Conservation (phyloP, 2,888 invertebrate species). For the Drosophila aldrichi region DNA sequence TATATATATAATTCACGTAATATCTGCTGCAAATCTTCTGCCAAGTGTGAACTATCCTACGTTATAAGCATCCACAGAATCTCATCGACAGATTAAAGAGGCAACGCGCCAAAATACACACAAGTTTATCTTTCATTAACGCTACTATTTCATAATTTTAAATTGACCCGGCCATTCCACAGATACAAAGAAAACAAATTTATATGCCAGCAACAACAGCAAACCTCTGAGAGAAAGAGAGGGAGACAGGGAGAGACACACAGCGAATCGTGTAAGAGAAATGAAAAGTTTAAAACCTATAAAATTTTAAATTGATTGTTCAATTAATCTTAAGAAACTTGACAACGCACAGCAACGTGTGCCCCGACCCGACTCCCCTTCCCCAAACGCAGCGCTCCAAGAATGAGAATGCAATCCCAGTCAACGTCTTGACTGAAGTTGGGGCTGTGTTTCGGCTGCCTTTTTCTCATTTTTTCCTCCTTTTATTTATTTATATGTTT, state of each 20-base stretch:
- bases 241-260: constrained; percentile 27
- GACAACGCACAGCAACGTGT: constrained; percentile 68
- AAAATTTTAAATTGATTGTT: constrained; percentile 85
- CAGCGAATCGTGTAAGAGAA: constrained; percentile 69
- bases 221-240: not conserved
- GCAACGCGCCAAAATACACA: constrained; percentile 50
- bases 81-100: constrained; percentile 16
- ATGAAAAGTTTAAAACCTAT: constrained; percentile 83
- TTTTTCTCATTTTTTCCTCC: constrained; percentile 2
- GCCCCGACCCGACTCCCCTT: constrained; percentile 36
- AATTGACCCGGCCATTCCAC: constrained; percentile 59
- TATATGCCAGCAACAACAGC: constrained; percentile 49
- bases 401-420: constrained; percentile 57
- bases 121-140: constrained; percentile 68
- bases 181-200: constrained; percentile 70
- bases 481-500: not conserved
- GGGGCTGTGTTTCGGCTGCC: constrained; percentile 14
- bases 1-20: not conserved
- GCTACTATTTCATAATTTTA: constrained; percentile 75
- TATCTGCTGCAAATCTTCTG: not conserved
- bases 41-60: not conserved
- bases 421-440: constrained; percentile 31
- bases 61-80: not conserved
- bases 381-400: not conserved
- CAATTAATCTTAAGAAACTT: constrained; percentile 84